These are phyloP conservation scores for Drosophila tristis DNA, from an alignment of 1,140 invertebrate genomes.

Conservation along the genomic window DNA sequence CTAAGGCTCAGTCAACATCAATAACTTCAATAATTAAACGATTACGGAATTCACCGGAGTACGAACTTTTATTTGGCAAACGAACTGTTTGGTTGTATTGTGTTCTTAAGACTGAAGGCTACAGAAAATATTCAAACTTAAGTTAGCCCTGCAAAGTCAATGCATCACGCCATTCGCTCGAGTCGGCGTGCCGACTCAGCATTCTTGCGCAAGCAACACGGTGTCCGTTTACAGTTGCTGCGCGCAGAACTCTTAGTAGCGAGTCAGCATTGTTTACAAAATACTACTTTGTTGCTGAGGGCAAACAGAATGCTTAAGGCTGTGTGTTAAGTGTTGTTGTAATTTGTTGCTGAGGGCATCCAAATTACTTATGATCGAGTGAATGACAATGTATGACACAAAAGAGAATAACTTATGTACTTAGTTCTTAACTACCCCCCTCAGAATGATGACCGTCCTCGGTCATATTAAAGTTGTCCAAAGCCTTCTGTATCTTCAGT, in stretches of 20 bases:
- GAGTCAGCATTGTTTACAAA: no score
- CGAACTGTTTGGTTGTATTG: no score
- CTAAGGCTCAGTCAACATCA: no score
- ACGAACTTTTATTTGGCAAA: not conserved
- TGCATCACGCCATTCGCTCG: not conserved
- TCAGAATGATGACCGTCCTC: constrained; percentile 19
- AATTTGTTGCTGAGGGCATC: no score
- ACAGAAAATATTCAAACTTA: not conserved
- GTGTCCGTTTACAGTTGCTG: not conserved
- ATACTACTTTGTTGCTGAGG: no score
- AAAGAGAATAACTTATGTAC: not conserved
- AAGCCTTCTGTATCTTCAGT: not conserved
- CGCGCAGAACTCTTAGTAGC: no score
- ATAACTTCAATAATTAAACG: no score
- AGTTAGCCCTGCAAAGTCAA: not conserved
- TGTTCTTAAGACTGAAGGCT: not conserved
- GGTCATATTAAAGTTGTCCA: constrained; percentile 16
- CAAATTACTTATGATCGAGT: no score
- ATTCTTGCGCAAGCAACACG: not conserved
- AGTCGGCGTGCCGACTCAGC: constrained; percentile 2
- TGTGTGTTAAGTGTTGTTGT: no score
- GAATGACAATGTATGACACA: no score
- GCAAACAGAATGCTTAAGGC: no score
- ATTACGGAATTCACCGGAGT: not conserved
- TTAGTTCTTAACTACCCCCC: constrained; percentile 6